Conservation (phyloP, 2,888 invertebrate genomes). For the Caenorhabditis zanzibari region DNA sequence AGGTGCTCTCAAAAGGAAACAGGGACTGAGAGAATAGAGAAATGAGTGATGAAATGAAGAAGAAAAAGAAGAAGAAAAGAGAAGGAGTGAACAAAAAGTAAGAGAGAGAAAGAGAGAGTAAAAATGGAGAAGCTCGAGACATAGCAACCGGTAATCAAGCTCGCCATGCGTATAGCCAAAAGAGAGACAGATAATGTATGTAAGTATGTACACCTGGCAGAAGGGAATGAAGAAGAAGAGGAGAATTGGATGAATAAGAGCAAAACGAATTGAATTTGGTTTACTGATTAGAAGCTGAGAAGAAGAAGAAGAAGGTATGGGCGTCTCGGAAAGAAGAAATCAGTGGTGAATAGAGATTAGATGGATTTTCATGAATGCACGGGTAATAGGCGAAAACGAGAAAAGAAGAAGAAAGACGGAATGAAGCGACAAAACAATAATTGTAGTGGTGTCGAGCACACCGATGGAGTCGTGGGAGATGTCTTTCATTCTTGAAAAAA, state of each 20-base stretch:
- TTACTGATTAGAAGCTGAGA: conserved; percentile 54
- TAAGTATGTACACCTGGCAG: conserved; percentile 50
- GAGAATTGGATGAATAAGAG: conserved; percentile 54
- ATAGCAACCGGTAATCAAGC: conserved; percentile 65
- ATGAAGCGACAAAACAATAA: conserved; percentile 53
- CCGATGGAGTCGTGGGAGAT: conserved; percentile 21
- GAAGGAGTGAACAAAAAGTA: conserved; percentile 20
- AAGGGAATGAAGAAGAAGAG: background rate
- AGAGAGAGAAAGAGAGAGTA: conserved; percentile 47
- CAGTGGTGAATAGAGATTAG: conserved; percentile 57
- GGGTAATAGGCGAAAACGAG: conserved; percentile 47
- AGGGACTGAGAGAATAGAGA: conserved; percentile 8
- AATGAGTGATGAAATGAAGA: conserved; percentile 22
- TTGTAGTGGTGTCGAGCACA: conserved; percentile 34
- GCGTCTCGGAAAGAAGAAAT: conserved; percentile 15
- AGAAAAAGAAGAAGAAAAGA: conserved; percentile 37
- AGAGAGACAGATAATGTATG: conserved; percentile 59
- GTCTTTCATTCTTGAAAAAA: conserved; percentile 13
- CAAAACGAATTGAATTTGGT: conserved; percentile 64
- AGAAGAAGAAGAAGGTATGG: conserved; percentile 3
- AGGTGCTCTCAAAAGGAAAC: conserved; percentile 23
- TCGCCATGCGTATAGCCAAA: conserved; percentile 57
- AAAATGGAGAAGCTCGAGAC: conserved; percentile 55
- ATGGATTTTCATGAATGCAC: conserved; percentile 49
- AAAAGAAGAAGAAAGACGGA: background rate